Evolutionary conservation across 1,140 invertebrate genomes (phyloP).

Genomic region (Nebria ingens): DNA sequence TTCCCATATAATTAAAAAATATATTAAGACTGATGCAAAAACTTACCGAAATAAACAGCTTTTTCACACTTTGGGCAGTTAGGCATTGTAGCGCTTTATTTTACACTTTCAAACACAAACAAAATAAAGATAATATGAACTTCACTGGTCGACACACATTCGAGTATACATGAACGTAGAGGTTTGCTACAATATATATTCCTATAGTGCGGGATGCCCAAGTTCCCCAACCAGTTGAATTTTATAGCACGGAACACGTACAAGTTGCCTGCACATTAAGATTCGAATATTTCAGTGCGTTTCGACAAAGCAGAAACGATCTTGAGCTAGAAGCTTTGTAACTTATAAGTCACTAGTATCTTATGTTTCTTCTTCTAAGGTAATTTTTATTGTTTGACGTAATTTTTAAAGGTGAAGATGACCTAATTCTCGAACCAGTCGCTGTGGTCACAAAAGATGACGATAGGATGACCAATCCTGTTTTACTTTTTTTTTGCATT

Average conservation of each 20-base stretch:
- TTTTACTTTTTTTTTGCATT: background rate
- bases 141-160: too few relatives aligned
- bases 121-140: too few relatives aligned
- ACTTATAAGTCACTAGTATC: too few relatives aligned
- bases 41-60: slow-evolving; percentile 13
- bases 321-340: too few relatives aligned
- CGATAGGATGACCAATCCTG: background rate
- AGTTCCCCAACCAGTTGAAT: too few relatives aligned
- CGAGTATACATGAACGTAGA: background rate
- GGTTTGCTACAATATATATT: background rate
- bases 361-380: too few relatives aligned
- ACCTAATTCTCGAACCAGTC: slow-evolving; percentile 5
- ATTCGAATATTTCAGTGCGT: background rate
- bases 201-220: too few relatives aligned
- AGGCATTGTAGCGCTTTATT: slow-evolving; percentile 4
- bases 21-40: slow-evolving; percentile 3
- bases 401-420: background rate
- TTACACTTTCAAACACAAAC: too few relatives aligned
- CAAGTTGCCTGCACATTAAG: background rate
- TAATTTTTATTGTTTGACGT: too few relatives aligned
- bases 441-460: background rate
- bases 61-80: slow-evolving; percentile 12
- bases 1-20: too few relatives aligned
- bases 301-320: background rate
- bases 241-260: background rate